These are phyloP conservation scores for Gymnodraco acuticeps DNA, from an alignment of 2,797 vertebrate genomes.

Conservation along the genomic window DNA sequence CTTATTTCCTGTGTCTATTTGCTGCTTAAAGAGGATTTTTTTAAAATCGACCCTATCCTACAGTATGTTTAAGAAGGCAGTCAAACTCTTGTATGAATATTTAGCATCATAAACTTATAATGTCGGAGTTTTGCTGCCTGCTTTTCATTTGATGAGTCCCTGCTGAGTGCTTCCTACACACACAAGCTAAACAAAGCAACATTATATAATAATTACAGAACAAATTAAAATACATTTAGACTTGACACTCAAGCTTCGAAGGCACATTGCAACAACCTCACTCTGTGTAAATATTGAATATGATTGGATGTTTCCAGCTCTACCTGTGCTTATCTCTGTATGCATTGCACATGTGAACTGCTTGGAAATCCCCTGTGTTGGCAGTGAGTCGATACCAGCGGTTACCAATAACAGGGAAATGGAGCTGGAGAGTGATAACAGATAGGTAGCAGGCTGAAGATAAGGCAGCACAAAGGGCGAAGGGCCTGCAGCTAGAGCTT, in stretches of 20 bases:
- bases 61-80: background rate
- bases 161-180: background rate
- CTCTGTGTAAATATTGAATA: too few relatives aligned
- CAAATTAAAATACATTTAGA: too few relatives aligned
- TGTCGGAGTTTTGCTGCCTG: background rate
- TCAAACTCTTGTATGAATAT: background rate
- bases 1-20: too few relatives aligned
- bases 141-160: background rate
- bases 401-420: conserved; percentile 35
- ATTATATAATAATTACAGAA: background rate
- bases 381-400: conserved; percentile 40
- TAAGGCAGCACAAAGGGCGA: conserved; percentile 12
- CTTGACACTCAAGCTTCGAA: background rate
- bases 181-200: conserved; percentile 5
- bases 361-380: conserved; percentile 53
- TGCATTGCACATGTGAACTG: conserved; percentile 22
- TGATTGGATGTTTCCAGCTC: conserved; percentile 10
- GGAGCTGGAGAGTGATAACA: conserved; percentile 48
- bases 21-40: background rate
- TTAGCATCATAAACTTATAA: background rate
- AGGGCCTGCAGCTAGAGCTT: conserved; percentile 4
- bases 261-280: too few relatives aligned
- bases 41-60: background rate
- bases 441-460: conserved; percentile 41
- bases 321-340: conserved; percentile 27